A percentile compares a stretch with the other conserved stretches of the same genome.
Conservation (phyloP, 2,797 vertebrate species). For the Rhyacichthys aspro region DNA sequence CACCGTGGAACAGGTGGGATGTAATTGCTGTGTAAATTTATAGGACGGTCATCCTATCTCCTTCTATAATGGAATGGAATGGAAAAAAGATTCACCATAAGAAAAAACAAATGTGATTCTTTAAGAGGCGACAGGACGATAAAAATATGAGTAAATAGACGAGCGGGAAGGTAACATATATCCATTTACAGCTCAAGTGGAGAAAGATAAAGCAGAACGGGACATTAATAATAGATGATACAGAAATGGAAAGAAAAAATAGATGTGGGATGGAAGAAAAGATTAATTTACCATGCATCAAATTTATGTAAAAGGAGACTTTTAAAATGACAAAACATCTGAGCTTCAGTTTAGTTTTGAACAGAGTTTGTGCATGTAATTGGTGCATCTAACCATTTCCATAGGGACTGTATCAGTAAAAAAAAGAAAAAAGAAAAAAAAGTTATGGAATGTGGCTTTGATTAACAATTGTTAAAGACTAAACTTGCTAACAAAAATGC, state of each 20-base stretch:
- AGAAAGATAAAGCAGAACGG: constrained; percentile 54
- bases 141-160: constrained; percentile 55
- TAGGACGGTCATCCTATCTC: constrained; percentile 24
- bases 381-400: too few species aligned
- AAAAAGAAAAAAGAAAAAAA: too few species aligned
- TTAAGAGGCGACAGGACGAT: constrained; percentile 34
- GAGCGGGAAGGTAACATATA: constrained; percentile 33
- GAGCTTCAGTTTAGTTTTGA: constrained; percentile 9
- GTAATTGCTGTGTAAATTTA: constrained; percentile 55
- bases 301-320: constrained; percentile 44
- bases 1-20: constrained; percentile 37
- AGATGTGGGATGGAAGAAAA: constrained; percentile 36
- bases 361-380: background rate
- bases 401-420: too few species aligned
- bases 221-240: constrained; percentile 63
- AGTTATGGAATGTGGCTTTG: too few species aligned
- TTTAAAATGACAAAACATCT: constrained; percentile 19
- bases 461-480: too few species aligned
- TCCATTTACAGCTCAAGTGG: constrained; percentile 59
- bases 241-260: constrained; percentile 41
- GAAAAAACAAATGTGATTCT: constrained; percentile 34
- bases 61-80: constrained; percentile 27
- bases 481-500: too few species aligned
- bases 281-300: constrained; percentile 47
- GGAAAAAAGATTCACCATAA: constrained; percentile 15